phyloP scores from a whole-genome alignment of 2,888 invertebrate genomes.

The Leptodirus hochenwartii region DNA sequence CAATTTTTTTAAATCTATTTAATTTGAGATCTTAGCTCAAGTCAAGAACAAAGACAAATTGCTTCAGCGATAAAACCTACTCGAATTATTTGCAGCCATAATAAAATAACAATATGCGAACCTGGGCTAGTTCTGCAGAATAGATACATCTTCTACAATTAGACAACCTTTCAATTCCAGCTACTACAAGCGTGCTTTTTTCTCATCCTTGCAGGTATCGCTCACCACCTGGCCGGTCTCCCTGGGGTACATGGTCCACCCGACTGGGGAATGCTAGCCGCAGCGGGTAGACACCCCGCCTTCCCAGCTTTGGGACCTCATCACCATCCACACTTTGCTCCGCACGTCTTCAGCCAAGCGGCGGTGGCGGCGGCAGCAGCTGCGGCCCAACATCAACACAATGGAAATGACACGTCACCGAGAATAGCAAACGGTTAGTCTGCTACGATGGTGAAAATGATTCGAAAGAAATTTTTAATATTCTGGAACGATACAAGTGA shows the following conservation, averaged over 20 bases:
- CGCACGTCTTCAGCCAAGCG: constrained; percentile 28
- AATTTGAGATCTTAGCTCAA: too few species aligned
- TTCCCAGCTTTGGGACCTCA: constrained; percentile 30
- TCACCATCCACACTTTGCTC: constrained; percentile 33
- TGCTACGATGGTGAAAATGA: background rate
- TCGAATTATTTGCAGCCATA: too few species aligned
- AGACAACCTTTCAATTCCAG: too few species aligned
- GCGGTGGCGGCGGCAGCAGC: too few species aligned
- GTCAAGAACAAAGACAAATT: too few species aligned
- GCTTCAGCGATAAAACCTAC: too few species aligned
- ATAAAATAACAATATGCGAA: too few species aligned
- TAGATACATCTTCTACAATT: too few species aligned
- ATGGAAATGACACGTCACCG: constrained; percentile 31
- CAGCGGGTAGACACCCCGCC: constrained; percentile 31
- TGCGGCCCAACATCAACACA: constrained; percentile 31
- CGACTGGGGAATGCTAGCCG: constrained; percentile 33
- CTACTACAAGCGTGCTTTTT: too few species aligned
- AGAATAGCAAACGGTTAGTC: constrained; percentile 30
- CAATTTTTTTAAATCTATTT: too few species aligned
- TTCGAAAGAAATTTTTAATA: background rate
- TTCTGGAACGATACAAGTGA: background rate
- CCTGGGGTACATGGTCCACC: constrained; percentile 52
- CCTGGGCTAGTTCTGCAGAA: too few species aligned
- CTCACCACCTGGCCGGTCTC: constrained; percentile 53
- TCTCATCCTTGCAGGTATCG: constrained; percentile 40